Percentiles rank a stretch among this genome's conserved stretches.
These are phyloP conservation scores for Crocuta crocuta DNA, from an alignment of 2,113 vertebrate genomes.

Conservation along the genomic window DNA sequence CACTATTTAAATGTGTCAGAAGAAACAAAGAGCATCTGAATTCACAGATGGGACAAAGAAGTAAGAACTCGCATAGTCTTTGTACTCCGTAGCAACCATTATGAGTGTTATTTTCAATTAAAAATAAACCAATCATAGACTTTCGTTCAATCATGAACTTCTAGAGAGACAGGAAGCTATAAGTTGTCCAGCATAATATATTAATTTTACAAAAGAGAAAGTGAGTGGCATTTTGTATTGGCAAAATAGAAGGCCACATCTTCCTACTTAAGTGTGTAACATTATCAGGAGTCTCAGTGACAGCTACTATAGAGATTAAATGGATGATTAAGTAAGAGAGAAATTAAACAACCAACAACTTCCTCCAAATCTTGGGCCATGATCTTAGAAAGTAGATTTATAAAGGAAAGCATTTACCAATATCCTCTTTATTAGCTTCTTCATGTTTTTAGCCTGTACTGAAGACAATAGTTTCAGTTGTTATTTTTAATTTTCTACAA, in stretches of 20 bases:
- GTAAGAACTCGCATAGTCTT: not conserved
- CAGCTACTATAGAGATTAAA: not conserved
- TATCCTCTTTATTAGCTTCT: conserved; percentile 4
- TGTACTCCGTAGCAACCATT: not conserved
- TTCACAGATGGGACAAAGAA: not conserved
- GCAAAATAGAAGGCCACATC: conserved; percentile 19
- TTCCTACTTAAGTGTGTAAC: not conserved
- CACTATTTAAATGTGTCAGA: not conserved
- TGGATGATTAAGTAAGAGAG: not conserved
- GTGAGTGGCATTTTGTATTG: conserved; percentile 9
- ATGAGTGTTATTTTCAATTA: not conserved
- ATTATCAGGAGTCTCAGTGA: conserved; percentile 1
- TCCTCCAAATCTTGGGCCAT: not conserved
- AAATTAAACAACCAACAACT: conserved; percentile 29
- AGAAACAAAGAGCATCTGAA: not conserved
- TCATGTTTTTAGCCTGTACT: not conserved
- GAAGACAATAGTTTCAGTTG: not conserved
- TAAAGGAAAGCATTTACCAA: not conserved
- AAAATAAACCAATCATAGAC: not conserved
- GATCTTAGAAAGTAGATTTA: not conserved
- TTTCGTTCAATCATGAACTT: conserved; percentile 10
- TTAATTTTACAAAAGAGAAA: conserved; percentile 55
- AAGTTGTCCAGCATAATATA: not conserved
- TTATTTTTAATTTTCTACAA: conserved; percentile 39
- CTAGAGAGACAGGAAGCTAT: not conserved